Evolutionary conservation across 2,888 invertebrate genomes (phyloP), one percentile per base, ranked within the genome.

Genomic region (Epirrhoe tristata): DNA sequence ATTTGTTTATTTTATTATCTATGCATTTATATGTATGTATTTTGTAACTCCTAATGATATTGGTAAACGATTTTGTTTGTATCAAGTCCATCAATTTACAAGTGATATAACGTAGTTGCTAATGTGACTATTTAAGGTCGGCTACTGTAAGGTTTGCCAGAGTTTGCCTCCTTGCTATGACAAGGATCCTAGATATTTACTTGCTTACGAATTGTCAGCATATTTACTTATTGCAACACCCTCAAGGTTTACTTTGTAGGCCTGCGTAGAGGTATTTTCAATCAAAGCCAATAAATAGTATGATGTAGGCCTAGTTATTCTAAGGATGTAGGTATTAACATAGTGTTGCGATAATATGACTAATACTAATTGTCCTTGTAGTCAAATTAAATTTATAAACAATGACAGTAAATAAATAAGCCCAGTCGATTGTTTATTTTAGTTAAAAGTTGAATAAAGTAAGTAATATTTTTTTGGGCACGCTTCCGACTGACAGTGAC

Each of bases 141-240:
- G 48, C 51, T 59, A 53, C 52, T 73, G 72, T 67, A 58, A 74
- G 80, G 76, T 81, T 77, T 80, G 70, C 76, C n/a, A n/a, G n/a
- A n/a, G n/a, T n/a, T n/a, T n/a, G n/a, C n/a, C n/a, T 69, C 60
- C 70, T 72, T 75, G 74, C 68, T 76, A 77, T 24, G 24, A 24
- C 10, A 77, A 73, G 76, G 43, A 43, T 36, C 14, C 6, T 55
- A 52, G 12, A 12, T 12, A 43, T 7, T 7, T 7, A 12, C 36
- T 39, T 12, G 34, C 36, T 39, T 55, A 72, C 65, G 68, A 73
- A 76, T 67, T 64, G 71, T 71, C 17, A 56, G 43, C 36, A 10
- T 58, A 50, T 50, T 72, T 39, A 76, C 77, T 57, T 74, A 77
- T 85, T 85, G 82, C 83, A 75, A 82, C 81, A 85, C 77, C 77